phyloP scores from a whole-genome alignment of 2,888 invertebrate species.

The Prionchulus punctatus region DNA sequence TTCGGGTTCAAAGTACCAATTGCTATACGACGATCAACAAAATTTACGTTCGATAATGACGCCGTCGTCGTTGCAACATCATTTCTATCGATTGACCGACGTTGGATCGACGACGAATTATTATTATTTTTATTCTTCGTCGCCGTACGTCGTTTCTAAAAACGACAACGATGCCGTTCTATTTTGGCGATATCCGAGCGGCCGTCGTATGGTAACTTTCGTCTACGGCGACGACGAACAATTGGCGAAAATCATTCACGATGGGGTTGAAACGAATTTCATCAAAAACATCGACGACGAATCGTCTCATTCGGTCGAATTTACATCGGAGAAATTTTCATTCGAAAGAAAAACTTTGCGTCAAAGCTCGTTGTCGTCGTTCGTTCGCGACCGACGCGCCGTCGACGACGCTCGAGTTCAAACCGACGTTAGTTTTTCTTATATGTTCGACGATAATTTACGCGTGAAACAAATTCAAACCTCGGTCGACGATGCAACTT shows the following conservation, averaged over 20 bases:
- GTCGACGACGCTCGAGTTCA: too few relatives aligned
- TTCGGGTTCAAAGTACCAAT: slow-evolving; percentile 65
- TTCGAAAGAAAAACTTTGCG: too few relatives aligned
- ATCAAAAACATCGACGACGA: too few relatives aligned
- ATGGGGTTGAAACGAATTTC: neutral
- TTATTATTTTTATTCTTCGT: neutral
- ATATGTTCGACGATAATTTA: slow-evolving; percentile 79
- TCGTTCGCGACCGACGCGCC: too few relatives aligned
- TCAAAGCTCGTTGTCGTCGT: too few relatives aligned
- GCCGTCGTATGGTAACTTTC: neutral
- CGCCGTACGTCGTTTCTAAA: neutral
- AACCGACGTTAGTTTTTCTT: slow-evolving; percentile 71
- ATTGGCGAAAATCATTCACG: neutral
- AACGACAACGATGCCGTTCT: neutral
- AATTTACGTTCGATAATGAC: neutral
- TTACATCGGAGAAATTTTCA: too few relatives aligned
- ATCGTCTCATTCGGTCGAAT: too few relatives aligned
- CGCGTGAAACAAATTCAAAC: slow-evolving; percentile 43
- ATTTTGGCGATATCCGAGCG: neutral
- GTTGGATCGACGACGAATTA: neutral
- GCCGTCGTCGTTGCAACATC: neutral
- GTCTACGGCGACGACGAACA: neutral
- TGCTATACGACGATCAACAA: slow-evolving; percentile 48
- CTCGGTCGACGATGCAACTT: slow-evolving; percentile 4
- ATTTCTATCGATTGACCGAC: neutral